These are phyloP conservation scores for Teinopalpus imperialis DNA, from an alignment of 2,888 invertebrate genomes.

Conservation along the genomic window DNA sequence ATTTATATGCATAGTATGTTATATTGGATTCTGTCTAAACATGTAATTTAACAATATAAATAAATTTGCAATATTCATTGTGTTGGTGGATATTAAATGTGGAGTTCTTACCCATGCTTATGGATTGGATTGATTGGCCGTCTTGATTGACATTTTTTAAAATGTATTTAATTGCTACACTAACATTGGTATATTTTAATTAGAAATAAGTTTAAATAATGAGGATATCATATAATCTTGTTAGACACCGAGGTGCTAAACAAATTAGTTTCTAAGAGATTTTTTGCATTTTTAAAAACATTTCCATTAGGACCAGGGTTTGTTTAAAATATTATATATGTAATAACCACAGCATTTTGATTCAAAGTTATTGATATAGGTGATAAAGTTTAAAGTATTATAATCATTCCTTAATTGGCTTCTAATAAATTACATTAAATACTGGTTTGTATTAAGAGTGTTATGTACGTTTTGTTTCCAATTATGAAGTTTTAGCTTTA, in stretches of 20 bases:
- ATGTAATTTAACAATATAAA: too few relatives aligned
- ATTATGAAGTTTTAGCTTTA: slow-evolving; percentile 45
- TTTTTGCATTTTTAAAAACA: slow-evolving; percentile 36
- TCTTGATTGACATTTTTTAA: slow-evolving; percentile 11
- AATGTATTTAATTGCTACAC: slow-evolving; percentile 38
- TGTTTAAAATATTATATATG: slow-evolving; percentile 24
- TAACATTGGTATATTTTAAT: slow-evolving; percentile 44
- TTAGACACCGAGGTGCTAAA: slow-evolving; percentile 61
- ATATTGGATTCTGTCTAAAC: too few relatives aligned
- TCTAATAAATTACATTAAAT: slow-evolving; percentile 1
- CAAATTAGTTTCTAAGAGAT: slow-evolving; percentile 35
- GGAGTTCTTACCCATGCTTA: not conserved
- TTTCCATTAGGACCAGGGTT: slow-evolving; percentile 27
- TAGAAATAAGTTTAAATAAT: slow-evolving; percentile 48
- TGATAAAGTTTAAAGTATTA: slow-evolving; percentile 34
- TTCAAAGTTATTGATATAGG: slow-evolving; percentile 1
- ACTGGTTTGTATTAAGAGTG: slow-evolving; percentile 7
- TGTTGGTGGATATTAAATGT: slow-evolving; percentile 2
- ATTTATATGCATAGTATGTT: too few relatives aligned
- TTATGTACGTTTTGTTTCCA: slow-evolving; percentile 44
- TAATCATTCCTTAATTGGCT: slow-evolving; percentile 37
- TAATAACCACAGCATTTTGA: not conserved
- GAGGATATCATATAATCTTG: slow-evolving; percentile 55
- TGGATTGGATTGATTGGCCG: slow-evolving; percentile 3
- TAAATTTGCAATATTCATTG: too few relatives aligned